phyloP scores from a whole-genome alignment of 1,140 invertebrate genomes.

The Drosophila hydei region DNA sequence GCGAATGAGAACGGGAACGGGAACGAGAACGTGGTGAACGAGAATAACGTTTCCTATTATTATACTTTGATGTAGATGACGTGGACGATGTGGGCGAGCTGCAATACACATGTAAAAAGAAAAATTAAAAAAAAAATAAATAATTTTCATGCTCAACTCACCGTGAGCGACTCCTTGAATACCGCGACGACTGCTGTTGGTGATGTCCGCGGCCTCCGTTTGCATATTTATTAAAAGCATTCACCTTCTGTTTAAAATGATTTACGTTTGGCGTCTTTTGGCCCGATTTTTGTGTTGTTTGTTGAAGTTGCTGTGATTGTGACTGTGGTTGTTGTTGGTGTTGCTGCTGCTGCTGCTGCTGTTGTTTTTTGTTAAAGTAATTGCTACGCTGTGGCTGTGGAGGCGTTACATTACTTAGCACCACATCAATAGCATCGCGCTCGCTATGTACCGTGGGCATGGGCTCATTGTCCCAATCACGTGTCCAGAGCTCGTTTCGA shows the following conservation, averaged over 20 bases:
- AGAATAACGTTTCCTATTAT: slow-evolving; percentile 63
- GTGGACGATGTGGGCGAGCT: slow-evolving; percentile 59
- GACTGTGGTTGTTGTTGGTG: slow-evolving; percentile 38
- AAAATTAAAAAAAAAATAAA: neutral
- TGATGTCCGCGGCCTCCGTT: slow-evolving; percentile 46
- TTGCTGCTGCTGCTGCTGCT: slow-evolving; percentile 58
- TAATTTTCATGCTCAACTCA: slow-evolving; percentile 40
- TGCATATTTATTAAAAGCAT: slow-evolving; percentile 62
- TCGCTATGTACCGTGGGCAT: slow-evolving; percentile 93
- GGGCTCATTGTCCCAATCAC: slow-evolving; percentile 96
- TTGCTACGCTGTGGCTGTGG: slow-evolving; percentile 62
- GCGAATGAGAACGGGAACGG: slow-evolving; percentile 49
- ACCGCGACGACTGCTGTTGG: slow-evolving; percentile 45
- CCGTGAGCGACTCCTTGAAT: slow-evolving; percentile 77
- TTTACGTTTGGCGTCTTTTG: slow-evolving; percentile 51
- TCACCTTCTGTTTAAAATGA: slow-evolving; percentile 65
- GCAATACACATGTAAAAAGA: neutral
- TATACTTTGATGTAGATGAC: slow-evolving; percentile 69
- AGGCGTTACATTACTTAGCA: slow-evolving; percentile 53
- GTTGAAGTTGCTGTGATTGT: slow-evolving; percentile 8
- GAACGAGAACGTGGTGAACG: slow-evolving; percentile 65
- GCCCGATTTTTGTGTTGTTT: slow-evolving; percentile 28
- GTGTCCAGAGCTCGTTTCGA: slow-evolving; percentile 92
- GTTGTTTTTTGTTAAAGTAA: slow-evolving; percentile 67
- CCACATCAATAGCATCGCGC: slow-evolving; percentile 86